Conservation (phyloP, 2,113 vertebrate genomes). For the Channa argus region DNA sequence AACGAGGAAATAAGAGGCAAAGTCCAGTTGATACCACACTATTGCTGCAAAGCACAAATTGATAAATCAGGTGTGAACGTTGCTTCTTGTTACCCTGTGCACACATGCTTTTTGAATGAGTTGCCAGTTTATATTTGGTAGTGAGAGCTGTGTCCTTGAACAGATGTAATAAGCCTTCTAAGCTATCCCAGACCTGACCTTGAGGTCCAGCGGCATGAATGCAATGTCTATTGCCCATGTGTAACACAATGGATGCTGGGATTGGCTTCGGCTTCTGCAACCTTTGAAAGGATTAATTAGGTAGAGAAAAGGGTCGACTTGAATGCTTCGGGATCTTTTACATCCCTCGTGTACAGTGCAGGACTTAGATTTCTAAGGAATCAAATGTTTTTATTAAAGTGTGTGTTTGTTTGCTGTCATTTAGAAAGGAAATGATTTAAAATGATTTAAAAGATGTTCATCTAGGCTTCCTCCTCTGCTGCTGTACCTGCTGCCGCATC, state of each 20-base stretch:
- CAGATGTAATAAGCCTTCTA: slow-evolving; percentile 3
- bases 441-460: too few species aligned
- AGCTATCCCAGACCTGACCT: slow-evolving; percentile 14
- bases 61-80: neutral
- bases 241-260: slow-evolving; percentile 19
- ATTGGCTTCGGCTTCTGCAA: neutral
- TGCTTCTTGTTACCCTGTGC: neutral
- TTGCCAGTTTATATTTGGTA: neutral
- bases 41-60: too few species aligned
- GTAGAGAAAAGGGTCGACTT: slow-evolving; percentile 4
- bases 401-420: too few species aligned
- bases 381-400: too few species aligned
- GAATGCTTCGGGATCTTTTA: neutral
- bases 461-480: too few species aligned
- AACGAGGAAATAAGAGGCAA: too few species aligned
- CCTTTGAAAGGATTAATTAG: slow-evolving; percentile 3
- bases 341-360: neutral
- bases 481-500: too few species aligned
- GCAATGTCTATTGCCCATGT: neutral
- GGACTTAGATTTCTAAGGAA: neutral
- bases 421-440: too few species aligned
- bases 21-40: too few species aligned
- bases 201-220: slow-evolving; percentile 5
- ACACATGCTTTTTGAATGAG: neutral
- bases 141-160: neutral